Percentiles rank a stretch among this genome's conserved stretches.
Conservation (phyloP, 2,888 invertebrate genomes). For the Hirtodrosophila trivittata region DNA sequence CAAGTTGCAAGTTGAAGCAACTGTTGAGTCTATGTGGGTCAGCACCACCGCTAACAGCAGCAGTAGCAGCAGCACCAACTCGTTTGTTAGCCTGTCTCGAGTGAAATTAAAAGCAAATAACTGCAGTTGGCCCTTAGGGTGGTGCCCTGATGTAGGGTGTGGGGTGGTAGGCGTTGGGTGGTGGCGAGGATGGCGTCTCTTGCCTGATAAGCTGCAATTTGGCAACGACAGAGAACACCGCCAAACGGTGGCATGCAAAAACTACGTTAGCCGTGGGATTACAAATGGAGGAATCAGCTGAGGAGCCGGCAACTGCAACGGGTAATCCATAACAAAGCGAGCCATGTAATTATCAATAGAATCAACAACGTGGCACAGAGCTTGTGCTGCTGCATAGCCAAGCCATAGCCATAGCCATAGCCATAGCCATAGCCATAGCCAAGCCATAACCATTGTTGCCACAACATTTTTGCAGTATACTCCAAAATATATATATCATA, state of each 20-base stretch:
- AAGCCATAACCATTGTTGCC: conserved; percentile 32
- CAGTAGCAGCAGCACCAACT: conserved; percentile 41
- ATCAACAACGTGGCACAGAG: conserved; percentile 57
- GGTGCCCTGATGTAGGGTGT: neutral
- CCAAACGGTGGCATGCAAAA: conserved; percentile 56
- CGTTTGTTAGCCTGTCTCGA: conserved; percentile 68
- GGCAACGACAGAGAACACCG: conserved; percentile 25
- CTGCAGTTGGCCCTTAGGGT: conserved; percentile 43
- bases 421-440: conserved; percentile 16
- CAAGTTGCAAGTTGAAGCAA: conserved; percentile 45
- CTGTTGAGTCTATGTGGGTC: conserved; percentile 60
- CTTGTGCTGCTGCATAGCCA: neutral
- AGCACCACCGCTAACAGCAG: conserved; percentile 40
- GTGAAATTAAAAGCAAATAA: conserved; percentile 76
- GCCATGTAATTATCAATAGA: conserved; percentile 71
- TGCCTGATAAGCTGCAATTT: conserved; percentile 75
- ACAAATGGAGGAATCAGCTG: conserved; percentile 9
- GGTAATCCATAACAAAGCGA: conserved; percentile 63
- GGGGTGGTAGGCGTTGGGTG: neutral
- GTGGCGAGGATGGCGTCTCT: conserved; percentile 8
- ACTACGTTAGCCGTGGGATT: conserved; percentile 46
- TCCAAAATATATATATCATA: neutral
- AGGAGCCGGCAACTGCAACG: conserved; percentile 10
- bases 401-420: conserved; percentile 21
- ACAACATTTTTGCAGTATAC: conserved; percentile 7